phyloP scores from a whole-genome alignment of 1,140 invertebrate genomes.

The Cherax destructor region DNA sequence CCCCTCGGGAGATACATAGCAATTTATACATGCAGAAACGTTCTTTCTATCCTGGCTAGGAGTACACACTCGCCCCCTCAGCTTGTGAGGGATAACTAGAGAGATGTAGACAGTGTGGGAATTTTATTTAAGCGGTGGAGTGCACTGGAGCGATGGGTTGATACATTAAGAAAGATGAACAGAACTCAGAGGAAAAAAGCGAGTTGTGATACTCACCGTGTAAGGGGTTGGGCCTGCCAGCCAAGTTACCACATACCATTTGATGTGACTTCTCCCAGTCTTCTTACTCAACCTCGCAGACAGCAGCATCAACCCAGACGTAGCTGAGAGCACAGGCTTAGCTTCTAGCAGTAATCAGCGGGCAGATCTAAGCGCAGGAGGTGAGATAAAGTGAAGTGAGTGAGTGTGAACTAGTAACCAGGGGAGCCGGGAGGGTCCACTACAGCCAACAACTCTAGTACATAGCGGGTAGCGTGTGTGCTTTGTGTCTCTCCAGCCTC shows the following conservation, averaged over 20 bases:
- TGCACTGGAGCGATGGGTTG: neutral
- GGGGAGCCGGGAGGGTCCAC: neutral
- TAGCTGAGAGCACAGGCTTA: no score
- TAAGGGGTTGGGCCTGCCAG: constrained; percentile 26
- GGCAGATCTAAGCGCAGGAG: neutral
- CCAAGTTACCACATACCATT: constrained; percentile 18
- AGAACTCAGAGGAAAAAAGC: constrained; percentile 1
- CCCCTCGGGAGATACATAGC: neutral
- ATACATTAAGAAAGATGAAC: constrained; percentile 26
- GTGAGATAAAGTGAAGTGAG: neutral
- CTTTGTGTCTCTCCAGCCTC: constrained; percentile 8
- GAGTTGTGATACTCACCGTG: neutral
- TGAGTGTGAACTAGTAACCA: constrained; percentile 2
- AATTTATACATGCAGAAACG: neutral
- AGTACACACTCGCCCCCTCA: no score
- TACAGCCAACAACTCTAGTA: constrained; percentile 26
- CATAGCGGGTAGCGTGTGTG: constrained; percentile 39
- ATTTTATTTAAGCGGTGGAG: neutral
- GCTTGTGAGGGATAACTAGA: neutral
- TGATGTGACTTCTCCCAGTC: neutral
- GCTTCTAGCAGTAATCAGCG: no score
- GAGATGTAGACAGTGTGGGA: neutral
- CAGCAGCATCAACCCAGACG: no score
- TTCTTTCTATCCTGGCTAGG: no score
- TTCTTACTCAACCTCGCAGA: neutral